phyloP scores from a whole-genome alignment of 2,113 vertebrate genomes.

The Clarias batrachus region DNA sequence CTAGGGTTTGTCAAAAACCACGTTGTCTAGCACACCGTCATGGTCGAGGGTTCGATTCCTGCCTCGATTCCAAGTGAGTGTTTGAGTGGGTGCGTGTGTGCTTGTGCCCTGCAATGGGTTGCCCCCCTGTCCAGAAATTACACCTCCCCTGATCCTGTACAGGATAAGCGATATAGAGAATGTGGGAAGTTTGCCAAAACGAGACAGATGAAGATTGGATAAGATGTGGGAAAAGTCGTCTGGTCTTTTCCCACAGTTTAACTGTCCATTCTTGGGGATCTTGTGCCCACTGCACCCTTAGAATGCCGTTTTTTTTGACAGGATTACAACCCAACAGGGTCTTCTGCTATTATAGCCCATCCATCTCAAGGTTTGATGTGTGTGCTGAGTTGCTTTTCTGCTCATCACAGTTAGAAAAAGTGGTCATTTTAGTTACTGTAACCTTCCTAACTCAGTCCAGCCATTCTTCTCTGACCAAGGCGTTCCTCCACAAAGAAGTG shows the following conservation, averaged over 20 bases:
- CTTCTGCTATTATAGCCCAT: neutral
- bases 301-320: neutral
- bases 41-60: too few relatives aligned
- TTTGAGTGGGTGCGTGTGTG: too few relatives aligned
- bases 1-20: too few relatives aligned
- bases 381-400: neutral
- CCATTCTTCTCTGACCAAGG: neutral
- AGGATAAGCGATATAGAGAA: too few relatives aligned
- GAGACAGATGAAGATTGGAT: too few relatives aligned
- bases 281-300: neutral
- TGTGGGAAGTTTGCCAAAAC: neutral
- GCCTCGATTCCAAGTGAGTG: too few relatives aligned
- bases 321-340: neutral
- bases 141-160: too few relatives aligned
- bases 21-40: too few relatives aligned
- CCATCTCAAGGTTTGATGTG: too few relatives aligned
- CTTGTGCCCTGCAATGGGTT: too few relatives aligned
- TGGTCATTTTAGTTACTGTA: neutral
- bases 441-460: neutral
- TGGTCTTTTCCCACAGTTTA: neutral
- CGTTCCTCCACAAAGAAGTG: neutral
- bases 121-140: too few relatives aligned
- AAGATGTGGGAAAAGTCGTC: too few relatives aligned
- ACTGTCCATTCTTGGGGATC: neutral
- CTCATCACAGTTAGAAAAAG: neutral